Evolutionary conservation across 2,888 invertebrate species (phyloP).

Genomic region (Syrista parreyssii): DNA sequence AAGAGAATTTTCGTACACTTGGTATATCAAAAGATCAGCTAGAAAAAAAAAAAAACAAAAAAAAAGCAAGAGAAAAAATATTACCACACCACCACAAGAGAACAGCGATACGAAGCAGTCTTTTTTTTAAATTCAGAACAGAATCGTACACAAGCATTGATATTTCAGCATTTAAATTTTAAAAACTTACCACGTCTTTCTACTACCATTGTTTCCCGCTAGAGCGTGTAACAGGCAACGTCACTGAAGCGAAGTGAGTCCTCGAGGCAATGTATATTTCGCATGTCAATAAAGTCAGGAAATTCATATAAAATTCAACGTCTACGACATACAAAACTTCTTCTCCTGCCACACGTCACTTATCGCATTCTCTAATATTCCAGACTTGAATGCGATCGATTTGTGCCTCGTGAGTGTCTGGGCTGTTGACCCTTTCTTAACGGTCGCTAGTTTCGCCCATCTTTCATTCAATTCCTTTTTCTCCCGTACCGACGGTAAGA

Average conservation of each 20-base stretch:
- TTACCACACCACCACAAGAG: too few relatives aligned
- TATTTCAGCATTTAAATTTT: background rate
- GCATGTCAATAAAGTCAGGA: constrained; percentile 36
- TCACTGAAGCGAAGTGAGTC: constrained; percentile 12
- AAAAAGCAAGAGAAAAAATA: too few relatives aligned
- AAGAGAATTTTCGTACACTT: too few relatives aligned
- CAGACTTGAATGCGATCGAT: constrained; percentile 39
- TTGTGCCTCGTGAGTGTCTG: constrained; percentile 31
- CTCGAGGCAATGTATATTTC: constrained; percentile 30
- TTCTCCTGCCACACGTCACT: background rate
- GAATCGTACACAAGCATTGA: too few relatives aligned
- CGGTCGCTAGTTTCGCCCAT: background rate
- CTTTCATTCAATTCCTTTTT: background rate
- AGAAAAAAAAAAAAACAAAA: too few relatives aligned
- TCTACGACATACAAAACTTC: constrained; percentile 13
- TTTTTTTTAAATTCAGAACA: too few relatives aligned
- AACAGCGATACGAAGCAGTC: too few relatives aligned
- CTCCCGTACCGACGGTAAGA: too few relatives aligned
- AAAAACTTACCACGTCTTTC: background rate
- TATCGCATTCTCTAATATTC: constrained; percentile 29
- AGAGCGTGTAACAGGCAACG: background rate
- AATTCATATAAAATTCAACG: constrained; percentile 39
- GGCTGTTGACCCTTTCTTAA: constrained; percentile 43
- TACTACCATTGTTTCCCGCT: background rate
- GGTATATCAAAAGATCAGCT: too few relatives aligned